Evolutionary conservation across 2,113 vertebrate species (phyloP), one percentile per base, ranked within the genome.

Genomic region (Acrocephalus kingi): DNA sequence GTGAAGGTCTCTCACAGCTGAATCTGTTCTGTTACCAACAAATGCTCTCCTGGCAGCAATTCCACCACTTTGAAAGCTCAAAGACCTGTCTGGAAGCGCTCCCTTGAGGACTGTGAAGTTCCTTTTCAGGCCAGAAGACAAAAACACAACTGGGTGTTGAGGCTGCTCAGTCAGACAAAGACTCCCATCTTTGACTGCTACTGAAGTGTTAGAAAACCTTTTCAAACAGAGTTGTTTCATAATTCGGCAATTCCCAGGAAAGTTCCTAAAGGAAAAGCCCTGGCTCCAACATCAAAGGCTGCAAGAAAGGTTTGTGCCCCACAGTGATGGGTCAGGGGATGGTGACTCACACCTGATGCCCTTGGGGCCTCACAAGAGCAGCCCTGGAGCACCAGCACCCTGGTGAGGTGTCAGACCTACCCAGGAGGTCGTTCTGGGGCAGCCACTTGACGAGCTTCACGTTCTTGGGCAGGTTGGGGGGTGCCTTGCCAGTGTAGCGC

Each of bases 361-460:
- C 58, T 13, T 1, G 13, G 23, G 49, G 33, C 30, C 46, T 31
- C 76, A 16, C 55, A 49, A 12, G 11, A 48, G 49, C 24, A 66
- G 37, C n/a, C 45, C 41, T 10, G 6, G 59, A 28, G 69, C 7
- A 45, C 14, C 73, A 95, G 28, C 37, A 45, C 11, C 21, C 7
- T 1, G 1, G 6, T 62, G 43, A 25, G 10, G 43, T n/a, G 51
- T 12, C 51, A 74, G 52, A 97, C 98, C 6, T 97, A 99, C 99
- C 99, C 43, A 99, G 98, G 11, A 99, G 98, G 69, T 99, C 99
- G 11, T 99, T 99, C 93, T 99, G 99, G 56, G 99, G 99, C 54
- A 99, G 97, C 99, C 99, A 99, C 16, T 99, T 98, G 97, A 99
- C 97, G 2, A 99, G 96, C 69, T 98, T 99, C 6, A 99, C 98